phyloP scores from a whole-genome alignment of 2,888 invertebrate genomes.

The Holacanthella duospinosa region DNA sequence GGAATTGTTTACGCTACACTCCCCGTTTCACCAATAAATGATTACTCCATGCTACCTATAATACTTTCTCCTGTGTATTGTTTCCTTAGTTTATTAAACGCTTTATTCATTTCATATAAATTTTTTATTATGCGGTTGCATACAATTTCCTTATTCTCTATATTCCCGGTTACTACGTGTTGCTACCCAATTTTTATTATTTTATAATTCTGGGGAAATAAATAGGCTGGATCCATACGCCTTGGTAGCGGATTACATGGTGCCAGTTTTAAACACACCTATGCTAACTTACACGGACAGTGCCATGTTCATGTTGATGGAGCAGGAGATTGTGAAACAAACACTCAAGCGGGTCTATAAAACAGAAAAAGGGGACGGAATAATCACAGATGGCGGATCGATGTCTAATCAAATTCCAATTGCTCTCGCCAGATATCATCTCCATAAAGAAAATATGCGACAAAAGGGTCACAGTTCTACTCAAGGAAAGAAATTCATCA shows the following conservation, averaged over 20 bases:
- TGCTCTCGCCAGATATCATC: not conserved
- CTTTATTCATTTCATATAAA: too few relatives aligned
- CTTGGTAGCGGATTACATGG: not conserved
- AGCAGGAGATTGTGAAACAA: not conserved
- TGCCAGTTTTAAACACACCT: not conserved
- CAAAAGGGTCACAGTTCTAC: not conserved
- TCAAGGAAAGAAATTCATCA: not conserved
- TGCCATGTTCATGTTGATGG: not conserved
- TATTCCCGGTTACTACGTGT: too few relatives aligned
- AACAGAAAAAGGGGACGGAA: not conserved
- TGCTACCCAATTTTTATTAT: too few relatives aligned
- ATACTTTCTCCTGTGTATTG: too few relatives aligned
- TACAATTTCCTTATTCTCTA: too few relatives aligned
- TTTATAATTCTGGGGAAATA: too few relatives aligned
- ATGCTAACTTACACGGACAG: not conserved
- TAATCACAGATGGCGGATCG: constrained; percentile 10
- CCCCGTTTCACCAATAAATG: too few relatives aligned
- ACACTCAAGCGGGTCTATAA: not conserved
- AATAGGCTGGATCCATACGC: constrained; percentile 2
- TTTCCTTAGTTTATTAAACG: too few relatives aligned
- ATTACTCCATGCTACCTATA: too few relatives aligned
- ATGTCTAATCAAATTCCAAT: constrained; percentile 12
- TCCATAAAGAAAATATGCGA: too few relatives aligned
- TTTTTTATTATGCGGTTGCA: too few relatives aligned
- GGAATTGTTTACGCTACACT: too few relatives aligned